Evolutionary conservation across 2,888 invertebrate species (phyloP).

Genomic region (Mamestra brassicae): DNA sequence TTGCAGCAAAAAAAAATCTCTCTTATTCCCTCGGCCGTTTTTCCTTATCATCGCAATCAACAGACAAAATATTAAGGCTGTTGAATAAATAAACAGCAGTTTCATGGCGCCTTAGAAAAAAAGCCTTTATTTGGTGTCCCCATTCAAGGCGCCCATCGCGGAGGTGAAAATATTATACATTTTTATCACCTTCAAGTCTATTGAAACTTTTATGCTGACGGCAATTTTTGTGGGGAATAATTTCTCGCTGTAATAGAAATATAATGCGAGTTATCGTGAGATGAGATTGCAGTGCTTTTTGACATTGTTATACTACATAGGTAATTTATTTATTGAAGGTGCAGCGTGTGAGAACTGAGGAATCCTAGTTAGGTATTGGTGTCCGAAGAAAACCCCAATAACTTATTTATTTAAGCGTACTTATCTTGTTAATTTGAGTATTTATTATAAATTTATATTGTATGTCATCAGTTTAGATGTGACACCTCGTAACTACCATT

Average conservation of each 20-base stretch:
- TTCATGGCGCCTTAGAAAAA: constrained; percentile 57
- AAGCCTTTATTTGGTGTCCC: constrained; percentile 51
- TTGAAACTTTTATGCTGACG: constrained; percentile 58
- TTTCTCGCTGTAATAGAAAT: constrained; percentile 41
- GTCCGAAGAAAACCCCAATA: no score
- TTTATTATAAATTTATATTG: no score
- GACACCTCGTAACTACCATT: no score
- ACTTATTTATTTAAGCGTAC: no score
- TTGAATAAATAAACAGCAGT: constrained; percentile 65
- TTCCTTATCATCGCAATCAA: constrained; percentile 68
- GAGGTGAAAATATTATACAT: constrained; percentile 59
- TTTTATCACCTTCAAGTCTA: constrained; percentile 60
- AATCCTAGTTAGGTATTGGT: no score
- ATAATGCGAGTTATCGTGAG: constrained; percentile 20
- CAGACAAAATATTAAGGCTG: constrained; percentile 58
- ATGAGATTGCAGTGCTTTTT: not conserved
- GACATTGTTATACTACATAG: not conserved
- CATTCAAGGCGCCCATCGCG: constrained; percentile 49
- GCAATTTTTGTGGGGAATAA: constrained; percentile 42
- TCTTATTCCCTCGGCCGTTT: constrained; percentile 43
- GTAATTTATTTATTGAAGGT: no score
- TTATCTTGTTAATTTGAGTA: no score
- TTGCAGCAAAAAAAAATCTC: constrained; percentile 20
- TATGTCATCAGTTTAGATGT: no score
- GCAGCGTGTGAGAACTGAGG: no score